Evolutionary conservation across 2,113 vertebrate genomes (phyloP), one percentile per base, ranked within the genome.

Genomic region (Petrocephalus zakoni): DNA sequence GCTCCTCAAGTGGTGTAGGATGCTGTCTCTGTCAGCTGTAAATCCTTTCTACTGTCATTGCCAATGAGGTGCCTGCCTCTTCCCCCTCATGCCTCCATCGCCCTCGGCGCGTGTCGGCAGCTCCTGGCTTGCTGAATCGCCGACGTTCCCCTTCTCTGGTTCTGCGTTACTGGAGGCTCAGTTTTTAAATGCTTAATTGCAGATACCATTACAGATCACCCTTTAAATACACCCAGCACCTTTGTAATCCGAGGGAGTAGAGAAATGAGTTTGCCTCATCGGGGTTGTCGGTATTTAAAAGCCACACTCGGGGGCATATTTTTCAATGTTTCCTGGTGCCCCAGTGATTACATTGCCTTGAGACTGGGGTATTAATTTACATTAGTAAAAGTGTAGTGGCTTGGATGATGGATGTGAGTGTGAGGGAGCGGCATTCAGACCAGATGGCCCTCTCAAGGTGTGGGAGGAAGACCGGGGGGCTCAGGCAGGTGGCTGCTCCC

Each of bases 391-490:
- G 55, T 61, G 56, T 17, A 64, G 55, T 15, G 9, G 19, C 21
- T 21, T 9, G 22, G 25, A n/a, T 87, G 86, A 87, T 61, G 86
- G 86, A 64, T 61, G 52, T 64, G 9, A 47, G 51, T 8, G 19
- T 22, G 8, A 87, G 53, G 46, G 19, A 87, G 55, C 13, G 0
- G 29, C 22, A 19, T n/a, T 61, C 15, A 34, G 34, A 37, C 55
- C 86, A 87, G 86, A 61, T 87, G 86, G 53, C 56, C 37, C 53
- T 87, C 51, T 2, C 4, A 87, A n/a, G 86, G 53, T 46, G 86
- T 61, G 86, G 21, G 53, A 22, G 56, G 86, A 34, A 61, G 15
- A 29, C 86, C 8, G n/a, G 21, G 56, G 19, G 8, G 55, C 29
- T 46, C 51, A 61, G 51, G 86, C 56, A 61, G 37, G 56, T 61